Evolutionary conservation across 2,797 vertebrate genomes (phyloP).

Genomic region (Balearica regulorum): DNA sequence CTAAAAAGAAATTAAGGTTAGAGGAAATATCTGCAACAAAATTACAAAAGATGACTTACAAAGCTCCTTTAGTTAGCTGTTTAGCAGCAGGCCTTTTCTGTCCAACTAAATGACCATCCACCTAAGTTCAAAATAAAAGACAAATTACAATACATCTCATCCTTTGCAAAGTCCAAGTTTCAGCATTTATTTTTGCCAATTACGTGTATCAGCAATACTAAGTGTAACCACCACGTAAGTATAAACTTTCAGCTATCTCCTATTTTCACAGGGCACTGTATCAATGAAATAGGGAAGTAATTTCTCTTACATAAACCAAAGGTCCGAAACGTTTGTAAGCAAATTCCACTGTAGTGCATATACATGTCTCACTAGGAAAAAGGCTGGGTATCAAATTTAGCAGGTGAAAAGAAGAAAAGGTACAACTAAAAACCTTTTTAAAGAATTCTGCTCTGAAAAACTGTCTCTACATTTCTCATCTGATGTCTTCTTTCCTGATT

Average conservation of each 20-base stretch:
- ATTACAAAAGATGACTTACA: constrained; percentile 80
- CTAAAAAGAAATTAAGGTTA: background rate
- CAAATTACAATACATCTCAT: constrained; percentile 2
- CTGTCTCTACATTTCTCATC: background rate
- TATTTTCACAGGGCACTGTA: background rate
- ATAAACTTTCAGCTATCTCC: background rate
- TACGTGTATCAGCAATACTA: background rate
- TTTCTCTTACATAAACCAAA: background rate
- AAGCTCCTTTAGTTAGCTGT: constrained; percentile 90
- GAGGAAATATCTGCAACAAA: background rate
- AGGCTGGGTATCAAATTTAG: background rate
- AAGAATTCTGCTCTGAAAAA: background rate
- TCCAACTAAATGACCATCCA: constrained; percentile 75
- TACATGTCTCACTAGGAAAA: background rate
- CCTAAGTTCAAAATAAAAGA: constrained; percentile 63
- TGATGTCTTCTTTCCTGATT: background rate
- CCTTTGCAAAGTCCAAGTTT: background rate
- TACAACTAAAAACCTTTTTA: background rate
- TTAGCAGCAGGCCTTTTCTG: constrained; percentile 87
- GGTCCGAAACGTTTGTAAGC: background rate
- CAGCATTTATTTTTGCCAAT: background rate
- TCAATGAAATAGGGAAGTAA: background rate
- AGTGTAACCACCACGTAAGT: background rate
- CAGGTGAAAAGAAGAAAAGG: background rate
- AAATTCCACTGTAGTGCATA: background rate